These are phyloP conservation scores for Drosophila kohkoa DNA, from an alignment of 1,140 invertebrate genomes.

Conservation along the genomic window DNA sequence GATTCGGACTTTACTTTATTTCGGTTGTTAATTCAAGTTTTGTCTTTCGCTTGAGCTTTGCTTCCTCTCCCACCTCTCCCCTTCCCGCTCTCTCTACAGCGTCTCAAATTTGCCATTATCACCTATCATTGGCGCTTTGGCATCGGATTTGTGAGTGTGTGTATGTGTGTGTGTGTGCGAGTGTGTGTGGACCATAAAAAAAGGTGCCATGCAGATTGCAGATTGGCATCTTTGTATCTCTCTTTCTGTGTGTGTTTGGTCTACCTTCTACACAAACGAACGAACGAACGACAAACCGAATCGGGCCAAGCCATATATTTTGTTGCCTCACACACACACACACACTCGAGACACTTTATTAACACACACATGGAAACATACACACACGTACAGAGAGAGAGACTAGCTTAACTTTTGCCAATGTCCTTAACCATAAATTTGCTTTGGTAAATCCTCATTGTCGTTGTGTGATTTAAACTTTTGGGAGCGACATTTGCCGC, in stretches of 20 bases:
- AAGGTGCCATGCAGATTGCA: slow-evolving; percentile 80
- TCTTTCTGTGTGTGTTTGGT: slow-evolving; percentile 14
- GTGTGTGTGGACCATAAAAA: slow-evolving; percentile 41
- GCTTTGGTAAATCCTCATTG: slow-evolving; percentile 79
- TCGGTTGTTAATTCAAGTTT: slow-evolving; percentile 30
- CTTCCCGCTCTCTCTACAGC: neutral
- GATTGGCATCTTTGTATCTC: slow-evolving; percentile 77
- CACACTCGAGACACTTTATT: slow-evolving; percentile 46
- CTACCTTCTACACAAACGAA: slow-evolving; percentile 33
- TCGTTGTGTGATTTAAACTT: slow-evolving; percentile 84
- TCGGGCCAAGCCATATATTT: slow-evolving; percentile 54
- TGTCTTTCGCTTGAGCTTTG: slow-evolving; percentile 14
- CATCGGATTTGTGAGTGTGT: slow-evolving; percentile 66
- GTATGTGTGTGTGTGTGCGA: slow-evolving; percentile 59
- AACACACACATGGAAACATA: slow-evolving; percentile 31
- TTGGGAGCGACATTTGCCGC: slow-evolving; percentile 48
- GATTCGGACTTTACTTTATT: too few species aligned
- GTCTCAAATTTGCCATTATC: slow-evolving; percentile 81
- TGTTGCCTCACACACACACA: slow-evolving; percentile 36
- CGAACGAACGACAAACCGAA: neutral
- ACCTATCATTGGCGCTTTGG: slow-evolving; percentile 83
- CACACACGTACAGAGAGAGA: slow-evolving; percentile 31
- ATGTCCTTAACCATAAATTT: slow-evolving; percentile 82
- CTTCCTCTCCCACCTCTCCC: too few species aligned
- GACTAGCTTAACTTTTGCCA: slow-evolving; percentile 74